Evolutionary conservation across 92 coral and sea anemone species (phyloP), one percentile per base, ranked within the genome.

Genomic region (Epizoanthus stellaris): DNA sequence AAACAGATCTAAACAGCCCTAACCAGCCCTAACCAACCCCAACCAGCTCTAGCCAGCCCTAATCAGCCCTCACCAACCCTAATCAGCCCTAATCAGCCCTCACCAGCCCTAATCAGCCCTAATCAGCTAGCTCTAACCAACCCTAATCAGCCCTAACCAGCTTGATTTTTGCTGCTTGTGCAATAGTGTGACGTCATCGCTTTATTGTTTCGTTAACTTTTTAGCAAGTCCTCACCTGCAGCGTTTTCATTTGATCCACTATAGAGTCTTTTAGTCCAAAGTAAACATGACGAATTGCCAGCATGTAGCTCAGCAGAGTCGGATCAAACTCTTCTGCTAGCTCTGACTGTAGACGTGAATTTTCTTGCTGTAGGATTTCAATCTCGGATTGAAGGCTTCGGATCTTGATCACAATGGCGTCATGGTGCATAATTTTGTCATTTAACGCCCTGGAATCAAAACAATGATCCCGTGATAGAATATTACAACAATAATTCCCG

Each of bases 261-360:
- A 75, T 54, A 0, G 80, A 75, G 61, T 75, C 80, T 75, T 75
- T 75, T 4, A 75, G 80, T 2, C 80, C 80, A 75, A 75, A 75
- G 80, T 75, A 75, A 45, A 75, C 80, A 16, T 75, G 67, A 45
- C 80, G 80, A 21, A 75, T 75, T 9, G 80, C 80, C 66, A 75
- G 45, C 80, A 75, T 75, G 66, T 75, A 75, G 38, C 80, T 75
- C 49, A 75, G 8, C 67, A 75, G 38, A 13, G 80, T 75, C 45
- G 80, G 80, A 36, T 75, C 80, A 39, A 75, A 75, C 10, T 75
- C 80, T 16, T 75, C 80, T 30, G 80, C 80, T 25, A 75, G 80
- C 66, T 75, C 80, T 12, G 66, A 53, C 16, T 75, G 80, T 10
- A 75, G 66, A 10, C 80, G 80, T 39, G 80, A 75, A 21, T 56